phyloP scores from a whole-genome alignment of 2,888 invertebrate species.

The Tridacna crocea region DNA sequence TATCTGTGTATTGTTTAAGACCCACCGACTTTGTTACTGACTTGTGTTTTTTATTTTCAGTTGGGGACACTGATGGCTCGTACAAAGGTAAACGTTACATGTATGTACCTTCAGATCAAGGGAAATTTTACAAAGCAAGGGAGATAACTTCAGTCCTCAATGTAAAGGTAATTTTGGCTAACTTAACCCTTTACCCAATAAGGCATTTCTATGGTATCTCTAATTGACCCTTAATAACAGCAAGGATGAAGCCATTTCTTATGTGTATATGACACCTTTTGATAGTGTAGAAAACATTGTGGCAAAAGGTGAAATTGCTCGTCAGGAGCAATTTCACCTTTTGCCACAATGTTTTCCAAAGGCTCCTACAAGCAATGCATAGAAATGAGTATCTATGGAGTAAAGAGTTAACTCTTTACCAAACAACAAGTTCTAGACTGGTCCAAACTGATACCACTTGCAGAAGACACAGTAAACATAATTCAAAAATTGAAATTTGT shows the following conservation, averaged over 20 bases:
- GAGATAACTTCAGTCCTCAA: slow-evolving; percentile 76
- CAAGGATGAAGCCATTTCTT: too few relatives aligned
- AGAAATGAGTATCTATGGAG: too few relatives aligned
- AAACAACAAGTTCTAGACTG: background rate
- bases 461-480: too few relatives aligned
- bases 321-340: too few relatives aligned
- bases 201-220: background rate
- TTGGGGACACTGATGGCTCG: slow-evolving; percentile 77
- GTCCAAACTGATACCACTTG: too few relatives aligned
- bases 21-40: background rate
- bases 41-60: slow-evolving; percentile 24
- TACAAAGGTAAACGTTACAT: slow-evolving; percentile 77
- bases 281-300: too few relatives aligned
- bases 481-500: too few relatives aligned
- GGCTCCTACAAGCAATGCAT: too few relatives aligned
- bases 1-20: background rate
- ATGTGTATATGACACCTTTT: too few relatives aligned
- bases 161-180: slow-evolving; percentile 66
- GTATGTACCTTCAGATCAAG: slow-evolving; percentile 74
- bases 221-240: background rate
- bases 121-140: slow-evolving; percentile 74
- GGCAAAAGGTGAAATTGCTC: too few relatives aligned
- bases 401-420: background rate
- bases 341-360: too few relatives aligned
- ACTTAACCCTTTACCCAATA: background rate